A percentile compares a stretch with the other conserved stretches of the same genome.
Conservation (phyloP, 2,797 vertebrate species). For the Crocodylus rhombifer region DNA sequence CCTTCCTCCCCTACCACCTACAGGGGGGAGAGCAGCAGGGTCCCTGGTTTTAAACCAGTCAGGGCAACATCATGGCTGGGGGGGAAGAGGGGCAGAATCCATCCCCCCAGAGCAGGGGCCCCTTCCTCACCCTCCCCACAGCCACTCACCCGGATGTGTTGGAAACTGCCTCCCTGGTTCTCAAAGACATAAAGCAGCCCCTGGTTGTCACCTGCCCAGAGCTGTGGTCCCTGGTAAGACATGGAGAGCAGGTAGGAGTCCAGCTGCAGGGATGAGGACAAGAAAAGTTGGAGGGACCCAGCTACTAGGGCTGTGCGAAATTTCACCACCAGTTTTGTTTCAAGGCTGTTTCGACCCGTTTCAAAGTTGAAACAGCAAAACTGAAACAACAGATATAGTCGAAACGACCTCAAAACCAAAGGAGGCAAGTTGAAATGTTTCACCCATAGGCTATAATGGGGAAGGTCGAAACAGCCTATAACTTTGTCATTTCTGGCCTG, state of each 20-base stretch:
- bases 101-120: too few species aligned
- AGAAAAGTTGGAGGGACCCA: background rate
- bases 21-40: background rate
- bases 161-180: slow-evolving; percentile 81
- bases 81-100: background rate
- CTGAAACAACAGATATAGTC: too few species aligned
- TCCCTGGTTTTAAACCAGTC: background rate
- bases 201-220: slow-evolving; percentile 92
- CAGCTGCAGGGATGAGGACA: slow-evolving; percentile 77
- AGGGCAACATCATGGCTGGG: background rate
- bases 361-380: too few species aligned
- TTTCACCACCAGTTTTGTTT: background rate
- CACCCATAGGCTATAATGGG: too few species aligned
- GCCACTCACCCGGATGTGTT: slow-evolving; percentile 76
- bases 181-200: slow-evolving; percentile 89
- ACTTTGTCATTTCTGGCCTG: too few species aligned
- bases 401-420: too few species aligned
- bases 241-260: slow-evolving; percentile 90
- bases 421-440: too few species aligned
- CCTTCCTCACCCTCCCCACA: too few species aligned
- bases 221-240: slow-evolving; percentile 86
- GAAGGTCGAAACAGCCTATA: too few species aligned
- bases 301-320: too few species aligned
- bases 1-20: background rate
- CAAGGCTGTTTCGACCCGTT: too few species aligned